These are phyloP conservation scores for Eupithecia pulchellata DNA, from an alignment of 2,888 invertebrate genomes.

Conservation along the genomic window DNA sequence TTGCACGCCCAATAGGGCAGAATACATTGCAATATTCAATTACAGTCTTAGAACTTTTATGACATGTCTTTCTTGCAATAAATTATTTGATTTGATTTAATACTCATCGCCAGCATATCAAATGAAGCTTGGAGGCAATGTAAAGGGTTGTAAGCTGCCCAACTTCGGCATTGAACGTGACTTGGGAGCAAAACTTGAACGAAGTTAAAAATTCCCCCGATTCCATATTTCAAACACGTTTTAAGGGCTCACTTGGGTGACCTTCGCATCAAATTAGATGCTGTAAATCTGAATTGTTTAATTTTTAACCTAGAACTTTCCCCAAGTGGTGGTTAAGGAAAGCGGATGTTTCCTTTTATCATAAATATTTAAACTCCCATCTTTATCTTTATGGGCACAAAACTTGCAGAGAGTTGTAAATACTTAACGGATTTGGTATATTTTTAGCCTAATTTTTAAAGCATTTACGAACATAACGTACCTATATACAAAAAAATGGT, in stretches of 20 bases:
- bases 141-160: conserved; percentile 12
- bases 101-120: neutral
- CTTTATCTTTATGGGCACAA: neutral
- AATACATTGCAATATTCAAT: no score
- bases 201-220: conserved; percentile 41
- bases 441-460: no score
- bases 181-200: conserved; percentile 19
- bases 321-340: conserved; percentile 16
- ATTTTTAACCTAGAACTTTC: conserved; percentile 37
- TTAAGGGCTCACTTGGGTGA: conserved; percentile 25
- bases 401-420: neutral
- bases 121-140: conserved; percentile 2
- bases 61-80: no score
- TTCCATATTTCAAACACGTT: conserved; percentile 45
- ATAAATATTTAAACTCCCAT: neutral
- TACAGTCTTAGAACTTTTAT: no score
- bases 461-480: no score
- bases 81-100: no score
- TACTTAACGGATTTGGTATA: neutral
- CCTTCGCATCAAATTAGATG: conserved; percentile 35
- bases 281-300: conserved; percentile 37
- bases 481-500: no score
- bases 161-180: conserved; percentile 20
- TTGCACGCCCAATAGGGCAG: no score
- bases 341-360: neutral